These are phyloP conservation scores for Chrysaora quinquecirrha DNA, from an alignment of 30 jellyfish, hydroid and myxozoan species.

Conservation along the genomic window DNA sequence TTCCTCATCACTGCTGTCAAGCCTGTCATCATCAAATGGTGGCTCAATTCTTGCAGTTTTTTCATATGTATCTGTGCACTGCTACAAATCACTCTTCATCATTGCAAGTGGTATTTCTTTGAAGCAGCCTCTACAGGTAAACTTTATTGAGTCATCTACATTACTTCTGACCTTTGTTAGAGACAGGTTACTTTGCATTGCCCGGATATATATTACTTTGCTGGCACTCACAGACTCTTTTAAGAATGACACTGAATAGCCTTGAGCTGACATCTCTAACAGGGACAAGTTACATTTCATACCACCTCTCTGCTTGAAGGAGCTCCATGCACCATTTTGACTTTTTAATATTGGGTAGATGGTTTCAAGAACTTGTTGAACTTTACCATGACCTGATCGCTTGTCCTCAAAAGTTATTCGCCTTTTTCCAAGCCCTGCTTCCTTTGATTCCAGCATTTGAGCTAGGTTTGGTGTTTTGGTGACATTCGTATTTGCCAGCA, in stretches of 20 bases:
- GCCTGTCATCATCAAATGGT: no score
- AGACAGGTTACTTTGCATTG: background rate
- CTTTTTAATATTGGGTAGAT: background rate
- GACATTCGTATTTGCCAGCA: background rate
- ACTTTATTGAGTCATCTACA: background rate
- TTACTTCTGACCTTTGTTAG: constrained; percentile 1
- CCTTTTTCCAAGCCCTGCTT: constrained; percentile 1
- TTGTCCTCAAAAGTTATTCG: background rate
- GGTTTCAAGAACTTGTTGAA: background rate
- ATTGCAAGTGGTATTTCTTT: no score
- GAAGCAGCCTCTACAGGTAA: no score
- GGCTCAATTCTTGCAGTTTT: no score
- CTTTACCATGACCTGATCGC: background rate
- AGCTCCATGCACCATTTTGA: constrained; percentile 1
- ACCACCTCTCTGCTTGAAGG: constrained; percentile 1
- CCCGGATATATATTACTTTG: background rate
- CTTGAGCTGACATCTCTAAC: constrained; percentile 1
- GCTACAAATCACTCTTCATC: no score
- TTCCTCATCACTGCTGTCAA: no score
- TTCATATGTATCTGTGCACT: no score
- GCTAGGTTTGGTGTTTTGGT: constrained; percentile 1
- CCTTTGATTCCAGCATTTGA: background rate
- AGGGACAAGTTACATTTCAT: constrained; percentile 1
- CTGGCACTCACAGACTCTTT: background rate
- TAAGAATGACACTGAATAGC: background rate